Evolutionary conservation across 2,113 vertebrate species (phyloP), one percentile per base, ranked within the genome.

Genomic region (Eclectus roratus): DNA sequence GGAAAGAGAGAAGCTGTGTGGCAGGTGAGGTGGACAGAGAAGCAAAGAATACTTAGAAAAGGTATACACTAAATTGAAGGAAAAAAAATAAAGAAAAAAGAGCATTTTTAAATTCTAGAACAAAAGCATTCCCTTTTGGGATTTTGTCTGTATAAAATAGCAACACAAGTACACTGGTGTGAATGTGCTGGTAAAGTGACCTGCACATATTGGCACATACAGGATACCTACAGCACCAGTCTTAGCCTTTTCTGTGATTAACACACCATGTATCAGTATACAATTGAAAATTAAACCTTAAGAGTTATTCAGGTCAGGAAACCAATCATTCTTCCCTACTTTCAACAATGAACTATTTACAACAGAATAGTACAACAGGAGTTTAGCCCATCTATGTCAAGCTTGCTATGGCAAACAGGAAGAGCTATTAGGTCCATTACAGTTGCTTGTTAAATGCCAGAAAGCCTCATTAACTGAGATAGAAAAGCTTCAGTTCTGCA

Each of bases 11-110:
- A 89, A 95, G 94, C 93, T 91, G 95, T 96, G 89, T 94, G 96
- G 93, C 88, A 96, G 85, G 94, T 96, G 88, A 93, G 82, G 93
- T 84, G 96, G 85, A 96, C 11, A 96, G 90, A 96, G 88, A 96
- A 96, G 94, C 94, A 97, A 94, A 97, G 91, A 93, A 90, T 96
- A 94, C 92, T 95, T 93, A 95, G 93, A 93, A 96, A 96, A 96
- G 49, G 68, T 90, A 95, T 90, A 78, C 71, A 66, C 94, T 88
- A 94, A 87, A 87, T 85, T 55, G 33, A 7, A 10, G 21, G 14
- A 52, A 44, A 82, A 92, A 74, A 68, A 43, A 46, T 2, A 17
- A 39, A 64, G 58, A 52, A 58, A 76, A 88, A 49, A 39, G 18
- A 21, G 31, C 80, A 87, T 78, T 88, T 63, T 27, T 0, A 52